These are phyloP conservation scores for Pachymerium ferrugineum DNA, from an alignment of 2,888 invertebrate species.

Conservation along the genomic window DNA sequence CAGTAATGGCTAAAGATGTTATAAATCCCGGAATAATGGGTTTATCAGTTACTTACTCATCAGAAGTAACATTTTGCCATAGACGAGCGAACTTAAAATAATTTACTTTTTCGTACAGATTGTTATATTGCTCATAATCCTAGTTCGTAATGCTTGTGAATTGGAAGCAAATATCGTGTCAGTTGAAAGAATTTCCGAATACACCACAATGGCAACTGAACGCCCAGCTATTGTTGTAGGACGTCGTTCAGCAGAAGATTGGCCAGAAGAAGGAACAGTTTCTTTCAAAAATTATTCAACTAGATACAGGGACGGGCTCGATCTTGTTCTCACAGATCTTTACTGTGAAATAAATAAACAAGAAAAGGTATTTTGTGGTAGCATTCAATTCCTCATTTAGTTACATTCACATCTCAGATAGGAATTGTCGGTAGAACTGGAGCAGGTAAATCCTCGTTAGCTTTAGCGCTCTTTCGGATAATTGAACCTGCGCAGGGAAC, in stretches of 20 bases:
- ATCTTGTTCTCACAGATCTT: constrained; percentile 42
- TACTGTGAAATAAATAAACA: constrained; percentile 40
- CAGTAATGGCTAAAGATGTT: constrained; percentile 69
- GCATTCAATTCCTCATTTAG: neutral
- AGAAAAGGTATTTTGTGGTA: constrained; percentile 32
- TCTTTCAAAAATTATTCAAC: constrained; percentile 41
- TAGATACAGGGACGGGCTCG: constrained; percentile 43
- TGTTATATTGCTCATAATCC: constrained; percentile 52
- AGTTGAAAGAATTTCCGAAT: constrained; percentile 54
- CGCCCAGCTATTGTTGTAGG: too few species aligned
- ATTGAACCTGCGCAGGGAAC: constrained; percentile 61
- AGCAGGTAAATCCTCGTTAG: constrained; percentile 87
- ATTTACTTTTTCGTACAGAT: constrained; percentile 43
- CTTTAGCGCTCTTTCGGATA: constrained; percentile 79
- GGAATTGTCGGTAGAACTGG: constrained; percentile 87
- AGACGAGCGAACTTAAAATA: neutral
- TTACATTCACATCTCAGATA: constrained; percentile 44
- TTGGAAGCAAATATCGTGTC: constrained; percentile 55
- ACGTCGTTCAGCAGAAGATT: constrained; percentile 49
- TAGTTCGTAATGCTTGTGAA: constrained; percentile 54
- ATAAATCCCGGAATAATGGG: constrained; percentile 63
- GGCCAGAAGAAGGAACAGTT: constrained; percentile 45
- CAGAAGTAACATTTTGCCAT: constrained; percentile 42
- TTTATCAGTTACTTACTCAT: constrained; percentile 52
- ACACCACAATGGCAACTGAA: constrained; percentile 46